phyloP scores from a whole-genome alignment of 1,140 invertebrate genomes.

The Drosophila setifemur region DNA sequence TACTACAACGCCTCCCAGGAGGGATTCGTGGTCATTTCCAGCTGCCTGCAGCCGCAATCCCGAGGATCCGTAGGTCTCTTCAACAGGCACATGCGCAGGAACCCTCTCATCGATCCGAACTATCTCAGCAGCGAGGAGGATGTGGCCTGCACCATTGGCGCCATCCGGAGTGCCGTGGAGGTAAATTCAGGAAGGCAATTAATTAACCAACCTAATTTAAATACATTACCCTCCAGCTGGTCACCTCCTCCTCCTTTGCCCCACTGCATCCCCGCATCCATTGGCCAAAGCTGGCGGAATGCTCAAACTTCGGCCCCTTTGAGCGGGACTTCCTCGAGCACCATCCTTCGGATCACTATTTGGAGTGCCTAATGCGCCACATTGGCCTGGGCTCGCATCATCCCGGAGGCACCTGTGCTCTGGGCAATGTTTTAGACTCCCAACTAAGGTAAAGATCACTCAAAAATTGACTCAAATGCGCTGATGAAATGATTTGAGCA shows the following conservation, averaged over 20 bases:
- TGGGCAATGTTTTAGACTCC: slow-evolving; percentile 83
- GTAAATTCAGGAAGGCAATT: not conserved
- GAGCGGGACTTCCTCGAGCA: slow-evolving; percentile 62
- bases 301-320: slow-evolving; percentile 82
- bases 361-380: slow-evolving; percentile 87
- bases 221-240: slow-evolving; percentile 20
- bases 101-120: slow-evolving; percentile 89
- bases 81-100: slow-evolving; percentile 84
- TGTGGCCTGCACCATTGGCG: slow-evolving; percentile 85
- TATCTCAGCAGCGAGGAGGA: slow-evolving; percentile 87
- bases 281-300: slow-evolving; percentile 86
- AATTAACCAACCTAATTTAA: not conserved
- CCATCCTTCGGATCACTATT: slow-evolving; percentile 84
- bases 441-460: slow-evolving; percentile 46
- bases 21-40: slow-evolving; percentile 87
- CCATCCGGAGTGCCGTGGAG: slow-evolving; percentile 85
- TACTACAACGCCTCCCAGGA: slow-evolving; percentile 85
- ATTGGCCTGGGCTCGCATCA: slow-evolving; percentile 87
- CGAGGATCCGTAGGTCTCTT: slow-evolving; percentile 85
- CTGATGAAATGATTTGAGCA: slow-evolving; percentile 60
- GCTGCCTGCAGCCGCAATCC: slow-evolving; percentile 87
- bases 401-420: slow-evolving; percentile 86
- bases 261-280: slow-evolving; percentile 86
- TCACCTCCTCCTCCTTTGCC: slow-evolving; percentile 85
- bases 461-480: not conserved